Conservation (phyloP, 2,888 invertebrate genomes). For the Brachyptera putata region DNA sequence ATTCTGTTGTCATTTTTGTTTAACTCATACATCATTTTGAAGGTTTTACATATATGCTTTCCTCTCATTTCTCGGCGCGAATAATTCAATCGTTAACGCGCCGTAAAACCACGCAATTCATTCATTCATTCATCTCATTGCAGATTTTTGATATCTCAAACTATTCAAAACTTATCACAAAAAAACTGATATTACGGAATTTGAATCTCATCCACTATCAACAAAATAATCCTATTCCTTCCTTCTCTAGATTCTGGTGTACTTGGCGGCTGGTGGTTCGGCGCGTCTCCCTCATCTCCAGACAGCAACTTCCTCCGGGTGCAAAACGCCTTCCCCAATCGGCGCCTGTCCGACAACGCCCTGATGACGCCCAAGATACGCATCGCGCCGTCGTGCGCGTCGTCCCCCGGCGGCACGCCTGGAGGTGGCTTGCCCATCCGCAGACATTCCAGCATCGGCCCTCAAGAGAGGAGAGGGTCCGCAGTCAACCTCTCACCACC, state of each 20-base stretch:
- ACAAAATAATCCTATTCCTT: too few relatives aligned
- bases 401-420: slow-evolving; percentile 68
- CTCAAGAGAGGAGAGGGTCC: slow-evolving; percentile 81
- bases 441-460: slow-evolving; percentile 87
- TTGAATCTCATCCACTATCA: too few relatives aligned
- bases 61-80: too few relatives aligned
- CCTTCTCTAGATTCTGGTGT: slow-evolving; percentile 55
- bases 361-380: slow-evolving; percentile 78
- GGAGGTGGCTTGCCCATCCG: slow-evolving; percentile 76
- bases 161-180: too few relatives aligned
- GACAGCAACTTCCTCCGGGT: slow-evolving; percentile 85
- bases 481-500: slow-evolving; percentile 83
- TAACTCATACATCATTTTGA: too few relatives aligned
- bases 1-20: too few relatives aligned
- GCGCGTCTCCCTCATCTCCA: slow-evolving; percentile 76
- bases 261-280: slow-evolving; percentile 79
- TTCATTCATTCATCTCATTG: too few relatives aligned
- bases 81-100: too few relatives aligned
- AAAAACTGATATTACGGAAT: too few relatives aligned
- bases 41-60: too few relatives aligned
- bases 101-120: too few relatives aligned
- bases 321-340: slow-evolving; percentile 70
- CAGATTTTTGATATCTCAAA: too few relatives aligned
- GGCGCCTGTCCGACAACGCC: slow-evolving; percentile 87
- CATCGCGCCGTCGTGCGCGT: slow-evolving; percentile 83